Percentiles rank a stretch among this genome's conserved stretches.
Evolutionary conservation across 2,888 invertebrate genomes (phyloP).

Genomic region (Harpalus rufipes): DNA sequence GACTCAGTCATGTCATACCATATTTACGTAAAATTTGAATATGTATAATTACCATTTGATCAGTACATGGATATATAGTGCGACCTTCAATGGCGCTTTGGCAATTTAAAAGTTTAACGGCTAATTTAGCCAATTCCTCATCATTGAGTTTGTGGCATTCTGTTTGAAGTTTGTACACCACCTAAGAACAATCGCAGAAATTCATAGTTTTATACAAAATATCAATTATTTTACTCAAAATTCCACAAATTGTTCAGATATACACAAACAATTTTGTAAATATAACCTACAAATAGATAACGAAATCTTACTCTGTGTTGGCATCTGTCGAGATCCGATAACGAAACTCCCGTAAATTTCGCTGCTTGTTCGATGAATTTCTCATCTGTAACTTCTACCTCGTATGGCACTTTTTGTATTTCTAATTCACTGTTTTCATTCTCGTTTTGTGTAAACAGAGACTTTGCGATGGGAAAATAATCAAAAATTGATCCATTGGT

Average conservation of each 20-base stretch:
- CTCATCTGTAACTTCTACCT: conserved; percentile 80
- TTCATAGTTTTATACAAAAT: conserved; percentile 20
- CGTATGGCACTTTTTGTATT: conserved; percentile 77
- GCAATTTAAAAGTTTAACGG: conserved; percentile 84
- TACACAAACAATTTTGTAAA: conserved; percentile 32
- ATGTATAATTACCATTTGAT: conserved; percentile 79
- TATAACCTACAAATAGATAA: conserved; percentile 49
- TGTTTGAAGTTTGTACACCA: conserved; percentile 81
- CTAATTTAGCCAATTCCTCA: conserved; percentile 83
- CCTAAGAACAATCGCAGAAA: conserved; percentile 75
- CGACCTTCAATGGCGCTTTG: conserved; percentile 83
- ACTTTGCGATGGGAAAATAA: conserved; percentile 62
- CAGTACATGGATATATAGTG: conserved; percentile 80
- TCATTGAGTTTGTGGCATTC: conserved; percentile 82
- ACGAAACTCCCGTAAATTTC: conserved; percentile 79
- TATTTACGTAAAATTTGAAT: too few species aligned
- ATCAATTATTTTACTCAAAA: background rate
- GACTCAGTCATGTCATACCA: background rate
- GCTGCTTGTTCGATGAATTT: conserved; percentile 82
- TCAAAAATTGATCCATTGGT: conserved; percentile 57
- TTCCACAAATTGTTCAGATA: background rate
- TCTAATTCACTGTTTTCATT: conserved; percentile 70
- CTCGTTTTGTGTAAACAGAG: conserved; percentile 64
- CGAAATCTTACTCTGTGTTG: conserved; percentile 79
- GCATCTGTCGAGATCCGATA: conserved; percentile 81